phyloP scores from a whole-genome alignment of 2,888 invertebrate genomes.

The Andrena praecox region DNA sequence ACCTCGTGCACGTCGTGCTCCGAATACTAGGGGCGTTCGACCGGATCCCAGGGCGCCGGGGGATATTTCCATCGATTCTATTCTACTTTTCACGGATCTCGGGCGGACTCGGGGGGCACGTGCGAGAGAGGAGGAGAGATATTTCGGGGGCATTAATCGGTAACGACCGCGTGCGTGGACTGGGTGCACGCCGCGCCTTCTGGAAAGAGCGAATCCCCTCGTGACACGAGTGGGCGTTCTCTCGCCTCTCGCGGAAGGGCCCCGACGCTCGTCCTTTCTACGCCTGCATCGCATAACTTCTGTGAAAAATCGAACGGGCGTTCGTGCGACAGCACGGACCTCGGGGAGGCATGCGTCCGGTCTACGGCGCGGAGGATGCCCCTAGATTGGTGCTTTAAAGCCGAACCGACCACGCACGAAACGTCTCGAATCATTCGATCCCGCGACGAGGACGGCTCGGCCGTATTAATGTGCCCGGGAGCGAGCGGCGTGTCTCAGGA shows the following conservation, averaged over 20 bases:
- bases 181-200: constrained; percentile 59
- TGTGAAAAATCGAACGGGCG: constrained; percentile 11
- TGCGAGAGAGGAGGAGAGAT: background rate
- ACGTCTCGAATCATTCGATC: constrained; percentile 24
- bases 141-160: background rate
- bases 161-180: constrained; percentile 56
- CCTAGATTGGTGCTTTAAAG: constrained; percentile 41
- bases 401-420: constrained; percentile 39
- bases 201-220: constrained; percentile 52
- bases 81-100: too few species aligned
- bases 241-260: background rate
- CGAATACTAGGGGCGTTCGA: constrained; percentile 1
- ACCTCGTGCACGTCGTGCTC: constrained; percentile 40
- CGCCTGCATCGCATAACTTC: background rate
- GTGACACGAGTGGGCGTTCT: constrained; percentile 51
- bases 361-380: constrained; percentile 65
- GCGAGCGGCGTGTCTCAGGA: constrained; percentile 43
- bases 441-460: constrained; percentile 2
- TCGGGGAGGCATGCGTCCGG: constrained; percentile 69
- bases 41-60: background rate
- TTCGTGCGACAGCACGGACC: constrained; percentile 37
- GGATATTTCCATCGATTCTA: background rate
- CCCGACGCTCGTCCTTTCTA: constrained; percentile 3
- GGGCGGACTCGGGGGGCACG: background rate
- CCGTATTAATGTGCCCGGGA: constrained; percentile 50